A percentile compares a stretch with the other conserved stretches of the same genome.
phyloP scores from a whole-genome alignment of 2,797 vertebrate genomes.

The Cossypha heuglini region DNA sequence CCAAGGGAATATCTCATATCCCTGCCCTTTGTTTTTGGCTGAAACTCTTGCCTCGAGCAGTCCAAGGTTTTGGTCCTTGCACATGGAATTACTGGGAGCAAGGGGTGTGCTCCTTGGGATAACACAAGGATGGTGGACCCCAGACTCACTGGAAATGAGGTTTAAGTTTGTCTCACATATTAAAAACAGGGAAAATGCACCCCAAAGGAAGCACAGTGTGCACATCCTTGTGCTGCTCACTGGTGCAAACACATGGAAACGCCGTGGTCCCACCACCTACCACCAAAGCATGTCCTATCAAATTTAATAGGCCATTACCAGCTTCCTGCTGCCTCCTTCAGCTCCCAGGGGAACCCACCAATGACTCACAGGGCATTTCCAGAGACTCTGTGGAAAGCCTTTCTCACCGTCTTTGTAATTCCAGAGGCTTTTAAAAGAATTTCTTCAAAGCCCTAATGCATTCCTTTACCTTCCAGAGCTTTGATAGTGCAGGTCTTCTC shows the following conservation, averaged over 20 bases:
- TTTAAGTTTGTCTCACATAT: neutral
- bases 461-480: neutral
- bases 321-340: neutral
- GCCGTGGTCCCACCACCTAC: neutral
- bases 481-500: neutral
- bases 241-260: neutral
- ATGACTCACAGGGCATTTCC: neutral
- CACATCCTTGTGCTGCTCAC: neutral
- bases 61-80: neutral
- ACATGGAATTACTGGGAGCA: neutral
- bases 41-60: neutral
- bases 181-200: neutral
- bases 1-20: neutral
- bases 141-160: neutral
- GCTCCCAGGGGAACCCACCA: neutral
- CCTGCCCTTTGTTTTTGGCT: neutral
- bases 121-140: neutral
- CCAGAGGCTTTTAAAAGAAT: neutral
- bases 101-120: neutral
- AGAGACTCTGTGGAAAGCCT: neutral
- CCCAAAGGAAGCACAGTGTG: neutral
- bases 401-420: neutral
- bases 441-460: neutral
- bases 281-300: neutral
- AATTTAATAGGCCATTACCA: neutral